Conservation (phyloP, 2,888 invertebrate species). For the Chelonus formosanus region DNA sequence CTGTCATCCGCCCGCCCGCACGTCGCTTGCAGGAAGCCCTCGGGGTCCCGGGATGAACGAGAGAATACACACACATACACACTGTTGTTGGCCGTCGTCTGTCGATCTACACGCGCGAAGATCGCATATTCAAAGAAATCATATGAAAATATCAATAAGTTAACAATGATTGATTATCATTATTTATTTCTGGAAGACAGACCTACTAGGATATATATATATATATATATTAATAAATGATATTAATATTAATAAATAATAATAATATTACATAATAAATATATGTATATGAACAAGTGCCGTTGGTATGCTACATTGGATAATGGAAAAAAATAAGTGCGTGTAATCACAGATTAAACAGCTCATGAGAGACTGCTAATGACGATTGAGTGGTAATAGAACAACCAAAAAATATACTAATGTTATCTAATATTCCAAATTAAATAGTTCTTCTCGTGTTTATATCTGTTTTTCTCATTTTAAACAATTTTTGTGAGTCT, state of each 20-base stretch:
- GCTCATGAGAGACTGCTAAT: too few relatives aligned
- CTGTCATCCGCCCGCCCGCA: conserved; percentile 35
- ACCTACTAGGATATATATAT: background rate
- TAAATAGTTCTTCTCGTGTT: too few relatives aligned
- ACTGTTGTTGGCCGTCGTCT: conserved; percentile 34
- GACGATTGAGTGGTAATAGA: too few relatives aligned
- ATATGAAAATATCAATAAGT: conserved; percentile 21
- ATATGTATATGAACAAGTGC: conserved; percentile 33
- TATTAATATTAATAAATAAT: conserved; percentile 11
- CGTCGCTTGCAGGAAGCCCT: conserved; percentile 63
- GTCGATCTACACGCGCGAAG: conserved; percentile 57
- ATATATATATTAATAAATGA: conserved; percentile 18
- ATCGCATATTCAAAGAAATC: conserved; percentile 44
- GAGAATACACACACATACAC: conserved; percentile 27
- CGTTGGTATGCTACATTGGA: conserved; percentile 21
- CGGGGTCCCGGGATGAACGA: conserved; percentile 57
- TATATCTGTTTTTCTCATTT: too few relatives aligned
- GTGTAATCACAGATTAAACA: background rate
- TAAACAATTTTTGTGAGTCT: too few relatives aligned
- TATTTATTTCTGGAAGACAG: background rate
- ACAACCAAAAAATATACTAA: too few relatives aligned
- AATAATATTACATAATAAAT: conserved; percentile 21
- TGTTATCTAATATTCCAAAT: too few relatives aligned
- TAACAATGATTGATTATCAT: background rate
- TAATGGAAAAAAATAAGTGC: conserved; percentile 8